Evolutionary conservation across 1,140 invertebrate species (phyloP).

Genomic region (Zaprionus inermis): DNA sequence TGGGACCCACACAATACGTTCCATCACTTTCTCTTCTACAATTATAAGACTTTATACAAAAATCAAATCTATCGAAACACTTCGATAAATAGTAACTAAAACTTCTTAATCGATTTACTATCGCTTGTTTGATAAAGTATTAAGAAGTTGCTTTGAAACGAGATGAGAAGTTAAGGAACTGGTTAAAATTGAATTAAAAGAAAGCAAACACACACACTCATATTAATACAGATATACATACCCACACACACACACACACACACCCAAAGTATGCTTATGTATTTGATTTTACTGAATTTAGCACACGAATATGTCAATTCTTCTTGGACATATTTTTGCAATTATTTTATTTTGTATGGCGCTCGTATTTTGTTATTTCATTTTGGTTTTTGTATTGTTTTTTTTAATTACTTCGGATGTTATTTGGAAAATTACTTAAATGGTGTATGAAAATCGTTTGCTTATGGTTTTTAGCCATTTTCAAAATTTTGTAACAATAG

Average conservation of each 20-base stretch:
- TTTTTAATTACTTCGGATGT: slow-evolving; percentile 16
- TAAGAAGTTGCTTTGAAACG: background rate
- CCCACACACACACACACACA: slow-evolving; percentile 15
- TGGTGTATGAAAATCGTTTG: slow-evolving; percentile 57
- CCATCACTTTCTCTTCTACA: no score
- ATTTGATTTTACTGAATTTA: slow-evolving; percentile 15
- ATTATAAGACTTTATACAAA: no score
- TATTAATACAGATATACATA: slow-evolving; percentile 16
- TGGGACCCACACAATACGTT: no score
- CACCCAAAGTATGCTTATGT: slow-evolving; percentile 4
- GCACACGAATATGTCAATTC: slow-evolving; percentile 27
- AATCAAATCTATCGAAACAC: no score
- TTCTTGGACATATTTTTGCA: slow-evolving; percentile 9
- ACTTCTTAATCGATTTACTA: no score
- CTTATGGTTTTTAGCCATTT: slow-evolving; percentile 59
- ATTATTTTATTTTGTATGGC: slow-evolving; percentile 23
- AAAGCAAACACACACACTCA: slow-evolving; percentile 10
- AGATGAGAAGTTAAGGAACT: background rate
- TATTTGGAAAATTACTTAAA: slow-evolving; percentile 7
- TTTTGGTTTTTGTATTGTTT: slow-evolving; percentile 29
- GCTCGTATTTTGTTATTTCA: slow-evolving; percentile 24
- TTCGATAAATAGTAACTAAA: no score
- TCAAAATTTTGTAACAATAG: slow-evolving; percentile 56
- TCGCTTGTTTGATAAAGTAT: background rate
- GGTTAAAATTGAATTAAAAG: background rate